phyloP scores from a whole-genome alignment of 2,888 invertebrate genomes.

The Sturmia bella region DNA sequence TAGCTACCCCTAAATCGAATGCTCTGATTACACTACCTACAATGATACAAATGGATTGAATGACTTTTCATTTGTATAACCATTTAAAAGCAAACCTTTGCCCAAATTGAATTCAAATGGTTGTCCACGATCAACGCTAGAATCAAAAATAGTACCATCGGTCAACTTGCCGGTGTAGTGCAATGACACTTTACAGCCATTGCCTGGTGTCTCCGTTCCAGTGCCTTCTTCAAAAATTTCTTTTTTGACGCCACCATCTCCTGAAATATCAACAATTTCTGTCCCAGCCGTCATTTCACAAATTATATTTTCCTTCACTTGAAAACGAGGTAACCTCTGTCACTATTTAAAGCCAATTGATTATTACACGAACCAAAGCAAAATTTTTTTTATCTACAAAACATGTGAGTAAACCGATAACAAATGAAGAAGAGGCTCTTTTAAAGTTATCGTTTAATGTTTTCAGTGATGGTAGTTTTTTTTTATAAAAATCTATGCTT shows the following conservation, averaged over 20 bases:
- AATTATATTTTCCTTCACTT: not conserved
- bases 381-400: conserved; percentile 1
- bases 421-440: not conserved
- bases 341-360: conserved; percentile 27
- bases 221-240: conserved; percentile 85
- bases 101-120: conserved; percentile 94
- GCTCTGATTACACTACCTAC: conserved; percentile 93
- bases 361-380: conserved; percentile 17
- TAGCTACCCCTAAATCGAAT: conserved; percentile 96
- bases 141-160: conserved; percentile 96
- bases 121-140: conserved; percentile 90
- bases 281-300: conserved; percentile 34
- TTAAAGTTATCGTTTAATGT: not conserved
- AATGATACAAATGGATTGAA: not conserved
- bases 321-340: conserved; percentile 7
- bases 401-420: conserved; percentile 21
- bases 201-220: conserved; percentile 87
- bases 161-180: conserved; percentile 94
- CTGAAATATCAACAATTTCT: conserved; percentile 77
- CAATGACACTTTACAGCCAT: conserved; percentile 88
- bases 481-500: too few relatives aligned
- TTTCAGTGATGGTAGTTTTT: not conserved
- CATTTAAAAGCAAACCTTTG: conserved; percentile 84
- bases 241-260: conserved; percentile 80
- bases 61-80: not conserved